Base-by-base conservation (phyloP, 64 coral and sea anemone genomes). In the Anthopleura sola region DNA sequence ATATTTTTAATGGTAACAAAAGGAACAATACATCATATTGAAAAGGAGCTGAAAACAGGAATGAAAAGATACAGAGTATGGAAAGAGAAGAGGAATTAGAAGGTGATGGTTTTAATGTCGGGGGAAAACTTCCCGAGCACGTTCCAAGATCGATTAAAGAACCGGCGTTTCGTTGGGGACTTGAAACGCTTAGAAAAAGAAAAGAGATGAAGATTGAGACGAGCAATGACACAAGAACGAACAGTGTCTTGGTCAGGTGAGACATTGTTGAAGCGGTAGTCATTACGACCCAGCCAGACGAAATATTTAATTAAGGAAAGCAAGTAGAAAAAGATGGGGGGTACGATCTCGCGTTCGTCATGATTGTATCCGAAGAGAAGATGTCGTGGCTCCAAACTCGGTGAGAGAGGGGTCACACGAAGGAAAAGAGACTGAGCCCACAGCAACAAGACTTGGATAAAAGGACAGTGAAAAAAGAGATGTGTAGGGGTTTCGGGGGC, bases 231-330 rank as follows among this genome's bases (percentile, higher is more conserved):
- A 12, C n/a, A 0, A 5, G 75, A 1, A 21, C 32, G 10, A n/a
- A 34, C 8, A 23, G 64, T 13, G 10, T n/a, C n/a, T 2, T 39
- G 37, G 32, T 19, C 13, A 19, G 6, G 0, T 23, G 0, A 1
- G 0, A 29, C n/a, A 68, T 2, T 6, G 9, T 15, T 75, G 39
- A 85, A 90, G 39, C 37, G 82, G 39, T 21, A 82, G 1, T 91
- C 64, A 38, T 91, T 91, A 0, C 62, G 5, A 0, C 48, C 26
- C 2, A 50, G 5, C 86, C 91, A 88, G 9, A 93, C 28, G 36
- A 84, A 68, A 12, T 44, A 88, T 3, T 82, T 88, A 18, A 56
- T 58, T 0, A 88, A 38, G 8, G 55, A 46, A 0, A 93, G 33
- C 3, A 85, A 28, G 29, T 88, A 71, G 19, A 31, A 16, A 69